phyloP scores from a whole-genome alignment of 2,888 invertebrate genomes.

The Lasioglossum lativentre region DNA sequence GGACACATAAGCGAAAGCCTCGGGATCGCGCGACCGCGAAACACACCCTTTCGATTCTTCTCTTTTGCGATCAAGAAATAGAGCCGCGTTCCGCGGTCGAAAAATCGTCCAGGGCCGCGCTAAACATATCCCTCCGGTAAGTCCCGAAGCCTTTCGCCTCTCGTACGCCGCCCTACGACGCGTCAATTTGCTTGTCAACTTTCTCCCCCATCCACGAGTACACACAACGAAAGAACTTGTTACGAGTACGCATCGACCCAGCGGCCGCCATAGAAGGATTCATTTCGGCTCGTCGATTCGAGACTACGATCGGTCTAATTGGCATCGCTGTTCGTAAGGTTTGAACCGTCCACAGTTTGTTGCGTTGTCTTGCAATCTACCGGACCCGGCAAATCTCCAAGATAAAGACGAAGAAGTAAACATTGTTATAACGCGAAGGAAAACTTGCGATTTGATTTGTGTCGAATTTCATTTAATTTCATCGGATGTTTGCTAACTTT shows the following conservation, averaged over 20 bases:
- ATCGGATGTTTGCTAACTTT: too few relatives aligned
- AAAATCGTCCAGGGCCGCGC: constrained; percentile 6
- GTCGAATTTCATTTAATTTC: too few relatives aligned
- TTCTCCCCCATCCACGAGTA: background rate
- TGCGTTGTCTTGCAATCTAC: background rate
- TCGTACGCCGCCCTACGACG: background rate
- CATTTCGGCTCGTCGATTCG: background rate
- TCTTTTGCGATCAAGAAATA: constrained; percentile 22
- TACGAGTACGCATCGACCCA: background rate
- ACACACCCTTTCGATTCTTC: constrained; percentile 18
- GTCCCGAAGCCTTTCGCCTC: background rate
- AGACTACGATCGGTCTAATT: background rate
- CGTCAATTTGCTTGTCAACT: background rate
- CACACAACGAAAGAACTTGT: background rate
- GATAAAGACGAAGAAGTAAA: too few relatives aligned
- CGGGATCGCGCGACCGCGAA: constrained; percentile 1
- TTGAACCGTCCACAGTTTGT: too few relatives aligned
- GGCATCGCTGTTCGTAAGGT: background rate
- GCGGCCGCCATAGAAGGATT: background rate
- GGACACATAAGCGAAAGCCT: background rate
- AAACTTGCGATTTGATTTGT: too few relatives aligned
- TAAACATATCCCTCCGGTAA: constrained; percentile 15
- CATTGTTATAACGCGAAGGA: too few relatives aligned
- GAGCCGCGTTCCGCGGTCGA: constrained; percentile 15
- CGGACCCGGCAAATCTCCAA: background rate